Evolutionary conservation across 2,888 invertebrate genomes (phyloP).

Genomic region (Acrobasis repandana): DNA sequence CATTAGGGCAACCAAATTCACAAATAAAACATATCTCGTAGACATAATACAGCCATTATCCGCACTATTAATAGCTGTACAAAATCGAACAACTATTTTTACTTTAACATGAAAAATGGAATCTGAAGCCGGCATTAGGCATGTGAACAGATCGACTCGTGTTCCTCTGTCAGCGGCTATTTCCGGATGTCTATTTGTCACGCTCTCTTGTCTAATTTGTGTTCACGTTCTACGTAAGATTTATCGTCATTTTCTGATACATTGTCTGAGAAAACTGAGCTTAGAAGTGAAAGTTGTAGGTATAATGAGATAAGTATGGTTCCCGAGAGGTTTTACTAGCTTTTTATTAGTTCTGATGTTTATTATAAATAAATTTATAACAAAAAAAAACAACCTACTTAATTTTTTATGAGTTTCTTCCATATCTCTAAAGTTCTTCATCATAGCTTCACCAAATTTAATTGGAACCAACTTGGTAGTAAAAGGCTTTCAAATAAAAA

Average conservation of each 20-base stretch:
- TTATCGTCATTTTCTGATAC: slow-evolving; percentile 53
- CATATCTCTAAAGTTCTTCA: too few relatives aligned
- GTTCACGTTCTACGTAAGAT: slow-evolving; percentile 70
- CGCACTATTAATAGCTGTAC: slow-evolving; percentile 23
- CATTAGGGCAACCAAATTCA: not conserved
- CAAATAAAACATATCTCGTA: not conserved
- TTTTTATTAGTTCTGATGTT: too few relatives aligned
- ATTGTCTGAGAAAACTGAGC: slow-evolving; percentile 18
- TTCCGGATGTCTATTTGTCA: slow-evolving; percentile 75
- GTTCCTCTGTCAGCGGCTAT: slow-evolving; percentile 76
- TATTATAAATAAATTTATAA: too few relatives aligned
- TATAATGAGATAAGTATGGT: too few relatives aligned
- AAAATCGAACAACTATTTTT: slow-evolving; percentile 52
- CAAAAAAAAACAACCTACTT: too few relatives aligned
- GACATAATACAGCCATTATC: not conserved
- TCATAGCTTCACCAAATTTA: too few relatives aligned
- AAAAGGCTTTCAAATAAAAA: too few relatives aligned
- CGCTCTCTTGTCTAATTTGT: slow-evolving; percentile 72
- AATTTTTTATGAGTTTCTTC: too few relatives aligned
- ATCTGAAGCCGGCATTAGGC: slow-evolving; percentile 58
- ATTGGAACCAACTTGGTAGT: too few relatives aligned
- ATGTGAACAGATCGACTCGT: slow-evolving; percentile 69
- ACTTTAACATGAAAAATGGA: slow-evolving; percentile 79
- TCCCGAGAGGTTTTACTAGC: too few relatives aligned
- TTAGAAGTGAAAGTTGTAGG: not conserved